phyloP scores from a whole-genome alignment of 2,113 vertebrate genomes.

The Anolis sagrei region DNA sequence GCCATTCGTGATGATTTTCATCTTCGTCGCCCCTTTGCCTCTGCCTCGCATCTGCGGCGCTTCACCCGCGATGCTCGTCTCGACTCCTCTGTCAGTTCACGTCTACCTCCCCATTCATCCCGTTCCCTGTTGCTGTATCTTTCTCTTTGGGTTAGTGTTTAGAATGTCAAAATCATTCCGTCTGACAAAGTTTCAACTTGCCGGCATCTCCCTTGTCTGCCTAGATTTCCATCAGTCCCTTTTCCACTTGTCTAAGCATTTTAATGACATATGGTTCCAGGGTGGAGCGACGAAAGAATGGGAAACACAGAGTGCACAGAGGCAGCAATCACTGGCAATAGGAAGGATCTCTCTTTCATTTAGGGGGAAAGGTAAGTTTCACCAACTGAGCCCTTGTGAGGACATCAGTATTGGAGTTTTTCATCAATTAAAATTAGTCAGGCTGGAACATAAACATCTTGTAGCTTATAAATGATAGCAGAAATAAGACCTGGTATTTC shows the following conservation, averaged over 20 bases:
- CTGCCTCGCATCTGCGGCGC: not conserved
- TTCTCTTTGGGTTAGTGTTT: slow-evolving; percentile 66
- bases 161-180: slow-evolving; percentile 76
- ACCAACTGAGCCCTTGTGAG: not conserved
- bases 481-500: not conserved
- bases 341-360: slow-evolving; percentile 49
- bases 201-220: slow-evolving; percentile 74
- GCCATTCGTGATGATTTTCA: not conserved
- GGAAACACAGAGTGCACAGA: not conserved
- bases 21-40: not conserved
- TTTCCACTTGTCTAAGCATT: slow-evolving; percentile 82
- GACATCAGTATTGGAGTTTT: not conserved
- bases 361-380: not conserved
- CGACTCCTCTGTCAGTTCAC: slow-evolving; percentile 15
- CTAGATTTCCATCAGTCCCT: slow-evolving; percentile 78
- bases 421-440: too few relatives aligned
- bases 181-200: slow-evolving; percentile 78
- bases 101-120: not conserved
- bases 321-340: not conserved
- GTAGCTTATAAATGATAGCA: slow-evolving; percentile 46
- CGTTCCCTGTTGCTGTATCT: slow-evolving; percentile 47
- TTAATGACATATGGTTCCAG: slow-evolving; percentile 81
- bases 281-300: slow-evolving; percentile 29
- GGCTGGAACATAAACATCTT: too few relatives aligned
- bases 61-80: not conserved